Evolutionary conservation across 2,888 invertebrate genomes (phyloP).

Genomic region (Clepsis dumicolana): DNA sequence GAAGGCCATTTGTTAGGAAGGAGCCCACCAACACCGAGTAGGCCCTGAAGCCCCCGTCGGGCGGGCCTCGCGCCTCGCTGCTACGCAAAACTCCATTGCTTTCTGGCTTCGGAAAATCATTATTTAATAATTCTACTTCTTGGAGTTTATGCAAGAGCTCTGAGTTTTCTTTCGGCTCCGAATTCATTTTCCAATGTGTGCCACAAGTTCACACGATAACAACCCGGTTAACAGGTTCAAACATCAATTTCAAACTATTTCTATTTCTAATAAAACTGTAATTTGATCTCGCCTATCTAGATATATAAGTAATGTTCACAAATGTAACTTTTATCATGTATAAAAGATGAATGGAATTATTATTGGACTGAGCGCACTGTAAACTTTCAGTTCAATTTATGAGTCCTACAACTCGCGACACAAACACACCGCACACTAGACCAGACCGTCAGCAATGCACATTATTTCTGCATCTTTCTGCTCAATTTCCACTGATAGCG

Average conservation of each 20-base stretch:
- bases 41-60: constrained; percentile 92
- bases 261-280: constrained; percentile 38
- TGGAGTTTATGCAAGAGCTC: constrained; percentile 60
- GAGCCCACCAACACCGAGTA: constrained; percentile 94
- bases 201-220: constrained; percentile 13
- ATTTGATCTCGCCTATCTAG: constrained; percentile 39
- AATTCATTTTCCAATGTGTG: constrained; percentile 56
- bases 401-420: constrained; percentile 11
- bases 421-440: constrained; percentile 29
- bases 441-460: constrained; percentile 25
- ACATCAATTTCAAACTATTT: constrained; percentile 23
- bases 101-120: constrained; percentile 52
- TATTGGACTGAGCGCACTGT: constrained; percentile 8
- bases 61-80: constrained; percentile 73
- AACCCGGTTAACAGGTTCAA: neutral
- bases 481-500: constrained; percentile 36
- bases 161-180: constrained; percentile 67
- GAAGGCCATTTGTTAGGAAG: constrained; percentile 95
- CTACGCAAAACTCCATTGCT: constrained; percentile 56
- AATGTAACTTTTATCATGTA: constrained; percentile 33
- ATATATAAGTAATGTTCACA: constrained; percentile 30
- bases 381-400: constrained; percentile 22
- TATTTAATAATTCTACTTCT: constrained; percentile 42
- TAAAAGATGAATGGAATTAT: constrained; percentile 5
- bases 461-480: constrained; percentile 18